Base-by-base conservation (phyloP, 2,113 vertebrate species). In the Noctilio leporinus region DNA sequence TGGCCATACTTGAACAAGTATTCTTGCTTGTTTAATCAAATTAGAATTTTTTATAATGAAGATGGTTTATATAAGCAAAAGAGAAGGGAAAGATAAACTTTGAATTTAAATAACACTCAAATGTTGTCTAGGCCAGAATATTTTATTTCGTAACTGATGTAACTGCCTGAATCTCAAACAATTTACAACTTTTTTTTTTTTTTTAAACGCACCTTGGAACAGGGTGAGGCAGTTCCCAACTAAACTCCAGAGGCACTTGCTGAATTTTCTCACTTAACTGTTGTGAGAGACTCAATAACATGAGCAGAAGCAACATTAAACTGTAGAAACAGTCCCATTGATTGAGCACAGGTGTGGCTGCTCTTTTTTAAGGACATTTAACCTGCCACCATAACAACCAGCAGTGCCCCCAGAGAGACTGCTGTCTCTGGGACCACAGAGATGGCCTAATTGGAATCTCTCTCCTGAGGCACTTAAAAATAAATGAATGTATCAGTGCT, bases 321-420 rank as follows among this genome's bases (percentile, higher is more conserved):
- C 33, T 20, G 5, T 1, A 30, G 80, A 80, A 96, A 96, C 78
- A 89, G 73, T 93, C 65, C 88, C 57, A 93, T 3, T 70, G 22
- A 78, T 91, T 93, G 82, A 28, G 67, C 55, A 89, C 33, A 49
- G 85, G 53, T 49, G 0, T 28, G 80, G 65, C 40, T 95, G 86
- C 75, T 94, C 80, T 51, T 97, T 64, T 57, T 67, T 30, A 47
- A 94, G 95, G 98, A 87, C 22, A 49, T 55, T 89, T 47, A 53
- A 22, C 40, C 75, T n/a, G 5, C 38, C 86, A 35, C 89, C 86
- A 0, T 90, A 95, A 92, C 86, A 85, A 97, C 65, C 76, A n/a
- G 89, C 35, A 28, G 85, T 3, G 24, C 53, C 73, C 91, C 80
- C 82, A 10, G 11, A 43, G 86, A 92, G 73, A 73, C 89, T 51